These are phyloP conservation scores for Chloromyia formosa DNA, from an alignment of 2,888 invertebrate genomes.

Conservation along the genomic window DNA sequence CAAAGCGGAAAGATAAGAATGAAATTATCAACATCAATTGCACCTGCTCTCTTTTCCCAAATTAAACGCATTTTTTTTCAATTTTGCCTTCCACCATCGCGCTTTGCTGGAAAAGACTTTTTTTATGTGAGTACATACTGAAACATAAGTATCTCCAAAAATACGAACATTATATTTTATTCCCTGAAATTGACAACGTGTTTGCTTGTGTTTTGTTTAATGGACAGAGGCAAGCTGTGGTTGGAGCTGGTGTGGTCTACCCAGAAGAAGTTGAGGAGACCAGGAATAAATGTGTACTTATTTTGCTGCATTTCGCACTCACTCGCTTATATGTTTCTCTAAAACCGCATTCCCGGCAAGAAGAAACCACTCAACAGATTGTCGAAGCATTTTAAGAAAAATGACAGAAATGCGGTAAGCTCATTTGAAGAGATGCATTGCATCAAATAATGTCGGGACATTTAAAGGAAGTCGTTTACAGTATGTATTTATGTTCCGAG, in stretches of 20 bases:
- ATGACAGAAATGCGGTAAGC: conserved; percentile 15
- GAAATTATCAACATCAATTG: conserved; percentile 12
- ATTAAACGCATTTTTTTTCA: conserved; percentile 5
- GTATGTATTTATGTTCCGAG: not conserved
- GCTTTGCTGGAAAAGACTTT: no score
- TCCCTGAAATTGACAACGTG: not conserved
- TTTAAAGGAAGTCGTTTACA: conserved; percentile 2
- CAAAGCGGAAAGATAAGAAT: not conserved
- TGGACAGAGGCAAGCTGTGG: not conserved
- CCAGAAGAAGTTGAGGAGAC: not conserved
- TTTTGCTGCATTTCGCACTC: not conserved
- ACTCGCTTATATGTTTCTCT: no score
- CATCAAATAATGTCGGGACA: not conserved
- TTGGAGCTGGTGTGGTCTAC: no score
- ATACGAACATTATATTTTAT: not conserved
- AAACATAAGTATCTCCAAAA: not conserved
- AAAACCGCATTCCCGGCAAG: not conserved
- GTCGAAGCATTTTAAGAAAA: not conserved
- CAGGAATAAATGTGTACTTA: not conserved
- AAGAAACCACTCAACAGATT: not conserved
- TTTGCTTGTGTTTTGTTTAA: not conserved
- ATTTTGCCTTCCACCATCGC: not conserved
- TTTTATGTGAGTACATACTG: not conserved
- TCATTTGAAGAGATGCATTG: not conserved
- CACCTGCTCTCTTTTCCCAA: not conserved